Evolutionary conservation across 64 coral and sea anemone species (phyloP).

Genomic region (Montipora capricornis): DNA sequence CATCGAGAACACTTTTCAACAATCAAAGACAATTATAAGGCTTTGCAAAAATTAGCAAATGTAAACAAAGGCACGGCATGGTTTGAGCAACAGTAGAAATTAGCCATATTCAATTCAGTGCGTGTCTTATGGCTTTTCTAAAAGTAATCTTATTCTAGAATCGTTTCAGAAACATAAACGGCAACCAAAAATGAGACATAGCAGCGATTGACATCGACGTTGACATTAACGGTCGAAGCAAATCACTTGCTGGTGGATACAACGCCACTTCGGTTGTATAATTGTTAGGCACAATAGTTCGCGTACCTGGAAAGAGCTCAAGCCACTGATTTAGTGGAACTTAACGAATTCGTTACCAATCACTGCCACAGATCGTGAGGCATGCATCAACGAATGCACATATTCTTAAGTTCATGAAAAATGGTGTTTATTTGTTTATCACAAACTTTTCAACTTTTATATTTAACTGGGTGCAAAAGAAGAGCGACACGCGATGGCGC

Average conservation of each 20-base stretch:
- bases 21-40: neutral
- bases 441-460: neutral
- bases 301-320: neutral
- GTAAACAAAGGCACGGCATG: conserved; percentile 21
- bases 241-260: neutral
- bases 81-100: conserved; percentile 15
- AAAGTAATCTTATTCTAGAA: too few relatives aligned
- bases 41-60: neutral
- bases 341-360: neutral
- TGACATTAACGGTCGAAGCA: neutral
- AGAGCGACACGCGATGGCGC: neutral
- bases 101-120: neutral
- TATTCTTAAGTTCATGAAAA: neutral
- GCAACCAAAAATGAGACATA: too few relatives aligned
- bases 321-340: too few relatives aligned
- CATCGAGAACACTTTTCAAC: neutral
- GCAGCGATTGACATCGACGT: too few relatives aligned
- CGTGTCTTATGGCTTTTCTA: neutral
- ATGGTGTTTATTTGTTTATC: neutral
- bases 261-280: neutral
- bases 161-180: too few relatives aligned
- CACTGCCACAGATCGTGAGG: neutral
- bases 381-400: neutral
- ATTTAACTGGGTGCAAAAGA: neutral
- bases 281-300: neutral